Conservation (phyloP, 1,140 invertebrate species). For the Euborellia annulipes region DNA sequence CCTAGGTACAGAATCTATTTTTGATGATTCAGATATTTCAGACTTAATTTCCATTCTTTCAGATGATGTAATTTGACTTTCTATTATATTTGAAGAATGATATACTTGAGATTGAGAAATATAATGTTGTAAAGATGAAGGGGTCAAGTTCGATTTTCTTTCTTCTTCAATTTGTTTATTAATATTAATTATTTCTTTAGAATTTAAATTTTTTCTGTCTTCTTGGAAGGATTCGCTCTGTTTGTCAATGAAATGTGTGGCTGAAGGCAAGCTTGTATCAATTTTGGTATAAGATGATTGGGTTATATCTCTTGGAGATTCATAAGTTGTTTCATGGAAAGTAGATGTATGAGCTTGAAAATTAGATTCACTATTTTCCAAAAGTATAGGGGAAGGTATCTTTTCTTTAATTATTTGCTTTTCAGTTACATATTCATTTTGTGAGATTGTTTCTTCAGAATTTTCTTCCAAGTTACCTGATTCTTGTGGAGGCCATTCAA, state of each 20-base stretch:
- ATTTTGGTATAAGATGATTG: no score
- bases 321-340: no score
- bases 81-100: slow-evolving; percentile 7
- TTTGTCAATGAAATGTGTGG: no score
- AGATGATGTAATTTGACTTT: slow-evolving; percentile 4
- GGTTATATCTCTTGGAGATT: no score
- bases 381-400: no score
- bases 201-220: no score
- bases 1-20: slow-evolving; percentile 1
- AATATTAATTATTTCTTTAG: not conserved
- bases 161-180: not conserved
- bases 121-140: slow-evolving; percentile 22
- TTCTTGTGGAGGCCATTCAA: slow-evolving; percentile 20
- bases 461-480: slow-evolving; percentile 13
- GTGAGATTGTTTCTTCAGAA: slow-evolving; percentile 3
- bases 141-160: not conserved
- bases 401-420: not conserved
- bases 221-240: no score
- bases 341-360: no score
- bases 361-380: no score
- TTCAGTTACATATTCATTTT: not conserved
- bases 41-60: slow-evolving; percentile 7
- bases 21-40: slow-evolving; percentile 1
- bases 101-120: slow-evolving; percentile 11
- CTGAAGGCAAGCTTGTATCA: no score